phyloP scores from a whole-genome alignment of 92 coral and sea anemone species.

The Porites evermanni region DNA sequence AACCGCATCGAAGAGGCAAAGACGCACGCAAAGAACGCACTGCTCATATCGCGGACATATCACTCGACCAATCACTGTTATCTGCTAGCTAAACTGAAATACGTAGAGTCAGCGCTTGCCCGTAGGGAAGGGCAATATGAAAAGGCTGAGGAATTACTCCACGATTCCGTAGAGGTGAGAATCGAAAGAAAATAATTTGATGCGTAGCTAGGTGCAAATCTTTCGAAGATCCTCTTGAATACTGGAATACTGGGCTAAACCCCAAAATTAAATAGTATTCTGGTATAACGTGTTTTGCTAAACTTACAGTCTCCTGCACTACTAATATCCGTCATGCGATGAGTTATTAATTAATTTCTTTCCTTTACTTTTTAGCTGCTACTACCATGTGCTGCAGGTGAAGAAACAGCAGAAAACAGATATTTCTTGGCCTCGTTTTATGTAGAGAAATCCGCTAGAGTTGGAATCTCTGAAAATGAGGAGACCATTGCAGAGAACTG shows the following conservation, averaged over 20 bases:
- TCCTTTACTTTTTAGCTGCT: conserved; percentile 2
- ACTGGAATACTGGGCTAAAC: too few relatives aligned
- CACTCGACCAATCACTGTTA: conserved; percentile 13
- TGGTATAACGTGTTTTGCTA: too few relatives aligned
- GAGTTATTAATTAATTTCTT: neutral
- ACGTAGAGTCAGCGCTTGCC: conserved; percentile 18
- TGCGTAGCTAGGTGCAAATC: too few relatives aligned
- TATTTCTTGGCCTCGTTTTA: conserved; percentile 26
- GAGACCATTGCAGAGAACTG: conserved; percentile 5
- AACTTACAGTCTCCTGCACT: neutral
- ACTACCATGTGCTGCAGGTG: conserved; percentile 31
- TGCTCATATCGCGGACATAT: neutral
- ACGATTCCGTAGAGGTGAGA: conserved; percentile 29
- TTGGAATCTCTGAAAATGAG: conserved; percentile 14
- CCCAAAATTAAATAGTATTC: too few relatives aligned
- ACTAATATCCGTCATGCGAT: neutral
- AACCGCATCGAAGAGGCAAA: conserved; percentile 1
- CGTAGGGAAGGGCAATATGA: conserved; percentile 22
- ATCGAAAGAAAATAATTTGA: neutral
- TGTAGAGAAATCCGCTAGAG: conserved; percentile 25
- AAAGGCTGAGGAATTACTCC: conserved; percentile 14
- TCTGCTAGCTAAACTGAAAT: conserved; percentile 19
- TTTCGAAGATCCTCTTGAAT: too few relatives aligned
- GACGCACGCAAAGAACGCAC: neutral
- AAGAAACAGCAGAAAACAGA: conserved; percentile 40